Evolutionary conservation across 2,888 invertebrate species (phyloP).

Genomic region (Drosophila cognata): DNA sequence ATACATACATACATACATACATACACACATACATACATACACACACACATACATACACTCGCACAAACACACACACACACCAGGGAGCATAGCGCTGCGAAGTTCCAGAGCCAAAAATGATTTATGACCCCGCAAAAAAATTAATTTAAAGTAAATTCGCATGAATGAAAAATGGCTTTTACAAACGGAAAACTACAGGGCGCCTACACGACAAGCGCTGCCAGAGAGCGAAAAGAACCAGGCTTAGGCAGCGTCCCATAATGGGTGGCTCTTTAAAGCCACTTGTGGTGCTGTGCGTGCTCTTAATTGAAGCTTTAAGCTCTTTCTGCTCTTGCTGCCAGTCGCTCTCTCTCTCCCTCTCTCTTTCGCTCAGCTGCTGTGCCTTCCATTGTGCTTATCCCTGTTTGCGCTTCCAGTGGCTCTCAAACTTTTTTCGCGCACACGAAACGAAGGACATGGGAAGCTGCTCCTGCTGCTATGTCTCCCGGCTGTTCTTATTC

Average conservation of each 20-base stretch:
- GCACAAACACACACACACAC: conserved; percentile 8
- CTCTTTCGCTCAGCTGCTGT: conserved; percentile 25
- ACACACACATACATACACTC: not conserved
- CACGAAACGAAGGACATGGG: conserved; percentile 51
- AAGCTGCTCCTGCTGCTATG: conserved; percentile 36
- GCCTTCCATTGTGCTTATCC: conserved; percentile 73
- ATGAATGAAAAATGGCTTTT: conserved; percentile 83
- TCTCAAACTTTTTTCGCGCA: conserved; percentile 62
- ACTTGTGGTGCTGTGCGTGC: conserved; percentile 62
- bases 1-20: conserved; percentile 13
- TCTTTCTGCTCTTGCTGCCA: conserved; percentile 10
- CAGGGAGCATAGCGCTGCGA: conserved; percentile 42
- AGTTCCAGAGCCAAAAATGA: conserved; percentile 73
- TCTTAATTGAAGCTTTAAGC: conserved; percentile 66
- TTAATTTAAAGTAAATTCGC: conserved; percentile 82
- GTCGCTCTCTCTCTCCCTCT: conserved; percentile 5
- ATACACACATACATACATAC: conserved; percentile 11
- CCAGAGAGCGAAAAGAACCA: conserved; percentile 27
- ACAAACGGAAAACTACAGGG: conserved; percentile 78
- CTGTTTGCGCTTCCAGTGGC: conserved; percentile 72
- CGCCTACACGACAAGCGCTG: conserved; percentile 40
- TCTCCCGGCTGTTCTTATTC: conserved; percentile 26
- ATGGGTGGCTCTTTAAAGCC: conserved; percentile 42
- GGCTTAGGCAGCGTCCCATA: conserved; percentile 2
- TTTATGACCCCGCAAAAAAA: conserved; percentile 81